phyloP scores from a whole-genome alignment of 2,113 vertebrate genomes.

The Sciurus niger region DNA sequence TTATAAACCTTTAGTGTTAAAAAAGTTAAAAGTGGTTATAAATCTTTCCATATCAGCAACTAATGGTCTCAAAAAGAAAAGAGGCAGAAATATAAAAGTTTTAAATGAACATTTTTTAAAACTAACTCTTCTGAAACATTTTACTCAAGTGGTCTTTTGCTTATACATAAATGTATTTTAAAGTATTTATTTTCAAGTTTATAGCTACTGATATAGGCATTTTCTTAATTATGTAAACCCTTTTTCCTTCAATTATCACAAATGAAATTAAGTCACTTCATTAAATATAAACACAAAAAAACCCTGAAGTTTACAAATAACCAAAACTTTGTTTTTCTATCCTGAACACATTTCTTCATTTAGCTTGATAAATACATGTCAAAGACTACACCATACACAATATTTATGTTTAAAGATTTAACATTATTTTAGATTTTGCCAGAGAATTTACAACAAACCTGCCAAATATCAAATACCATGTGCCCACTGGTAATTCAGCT shows the following conservation, averaged over 20 bases:
- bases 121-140: constrained; percentile 39
- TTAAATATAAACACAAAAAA: constrained; percentile 61
- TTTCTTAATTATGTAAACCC: constrained; percentile 68
- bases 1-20: constrained; percentile 9
- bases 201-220: constrained; percentile 76
- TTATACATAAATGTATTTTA: not conserved
- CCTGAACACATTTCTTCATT: constrained; percentile 71
- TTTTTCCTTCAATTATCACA: constrained; percentile 55
- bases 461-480: not conserved
- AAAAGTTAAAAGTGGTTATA: not conserved
- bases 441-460: not conserved
- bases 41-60: constrained; percentile 36
- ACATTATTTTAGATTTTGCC: constrained; percentile 61
- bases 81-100: not conserved
- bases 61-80: not conserved
- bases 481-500: not conserved
- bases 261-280: constrained; percentile 64
- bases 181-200: constrained; percentile 79
- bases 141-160: constrained; percentile 6
- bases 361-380: constrained; percentile 77
- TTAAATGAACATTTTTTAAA: constrained; percentile 21
- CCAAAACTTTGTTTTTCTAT: constrained; percentile 46
- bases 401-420: constrained; percentile 56
- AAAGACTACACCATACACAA: constrained; percentile 67
- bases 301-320: constrained; percentile 60